Conservation (phyloP, 2,797 vertebrate species). For the Melanotaenia trifasciata region DNA sequence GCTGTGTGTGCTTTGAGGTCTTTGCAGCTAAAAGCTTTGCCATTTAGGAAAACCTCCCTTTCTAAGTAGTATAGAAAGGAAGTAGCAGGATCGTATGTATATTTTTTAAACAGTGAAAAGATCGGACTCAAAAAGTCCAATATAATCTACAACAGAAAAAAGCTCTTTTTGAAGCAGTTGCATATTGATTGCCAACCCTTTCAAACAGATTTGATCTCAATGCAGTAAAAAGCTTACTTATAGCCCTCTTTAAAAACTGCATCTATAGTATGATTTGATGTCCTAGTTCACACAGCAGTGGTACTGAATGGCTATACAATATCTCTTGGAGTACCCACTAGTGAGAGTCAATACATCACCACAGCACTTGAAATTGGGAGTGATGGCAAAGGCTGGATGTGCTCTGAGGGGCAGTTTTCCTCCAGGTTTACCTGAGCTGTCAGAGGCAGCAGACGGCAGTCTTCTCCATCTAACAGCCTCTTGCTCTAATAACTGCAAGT, state of each 20-base stretch:
- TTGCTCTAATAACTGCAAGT: slow-evolving; percentile 83
- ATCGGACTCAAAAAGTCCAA: not conserved
- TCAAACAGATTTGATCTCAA: slow-evolving; percentile 16
- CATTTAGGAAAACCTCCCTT: slow-evolving; percentile 9
- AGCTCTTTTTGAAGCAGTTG: not conserved
- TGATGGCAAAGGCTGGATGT: slow-evolving; percentile 47
- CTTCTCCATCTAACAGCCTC: slow-evolving; percentile 80
- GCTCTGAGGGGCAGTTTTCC: slow-evolving; percentile 56
- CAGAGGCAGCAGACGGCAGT: slow-evolving; percentile 61
- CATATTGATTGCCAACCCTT: slow-evolving; percentile 24
- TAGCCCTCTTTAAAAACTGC: slow-evolving; percentile 23
- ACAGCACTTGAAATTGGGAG: slow-evolving; percentile 45
- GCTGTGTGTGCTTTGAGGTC: slow-evolving; percentile 9
- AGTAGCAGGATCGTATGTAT: not conserved
- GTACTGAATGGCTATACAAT: slow-evolving; percentile 37
- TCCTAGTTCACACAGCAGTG: slow-evolving; percentile 56
- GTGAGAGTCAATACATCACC: slow-evolving; percentile 62
- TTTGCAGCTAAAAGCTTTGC: slow-evolving; percentile 5
- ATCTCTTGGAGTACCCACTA: slow-evolving; percentile 26
- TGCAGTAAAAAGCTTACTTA: slow-evolving; percentile 45
- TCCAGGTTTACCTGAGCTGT: slow-evolving; percentile 72
- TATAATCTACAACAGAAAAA: not conserved
- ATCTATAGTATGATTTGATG: slow-evolving; percentile 39
- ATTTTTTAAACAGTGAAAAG: not conserved
- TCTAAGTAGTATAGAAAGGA: slow-evolving; percentile 1